Conservation (phyloP, 2,797 vertebrate genomes). For the Allobates femoralis region DNA sequence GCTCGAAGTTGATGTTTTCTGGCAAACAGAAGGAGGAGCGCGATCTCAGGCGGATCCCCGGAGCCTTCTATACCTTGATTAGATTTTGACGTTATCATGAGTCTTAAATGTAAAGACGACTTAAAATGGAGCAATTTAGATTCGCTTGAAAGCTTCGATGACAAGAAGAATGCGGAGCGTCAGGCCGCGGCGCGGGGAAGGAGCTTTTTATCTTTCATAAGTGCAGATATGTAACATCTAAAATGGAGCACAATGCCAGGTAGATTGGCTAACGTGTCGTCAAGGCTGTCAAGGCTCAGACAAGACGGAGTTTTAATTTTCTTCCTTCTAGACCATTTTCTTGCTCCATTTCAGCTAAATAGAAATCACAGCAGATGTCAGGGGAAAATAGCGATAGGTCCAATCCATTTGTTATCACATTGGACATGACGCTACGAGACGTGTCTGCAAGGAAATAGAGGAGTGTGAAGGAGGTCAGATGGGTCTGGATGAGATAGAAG, state of each 20-base stretch:
- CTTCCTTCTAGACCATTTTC: too few relatives aligned
- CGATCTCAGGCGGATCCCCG: not conserved
- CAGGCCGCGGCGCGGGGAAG: not conserved
- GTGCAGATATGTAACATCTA: not conserved
- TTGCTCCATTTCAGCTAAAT: too few relatives aligned
- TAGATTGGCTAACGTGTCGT: not conserved
- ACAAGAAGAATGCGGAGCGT: not conserved
- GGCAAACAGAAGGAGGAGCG: not conserved
- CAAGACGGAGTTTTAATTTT: too few relatives aligned
- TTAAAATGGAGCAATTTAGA: constrained; percentile 25
- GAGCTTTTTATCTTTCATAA: not conserved
- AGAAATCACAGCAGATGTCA: too few relatives aligned
- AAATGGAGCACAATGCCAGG: not conserved
- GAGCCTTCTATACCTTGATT: not conserved
- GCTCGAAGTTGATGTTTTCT: not conserved
- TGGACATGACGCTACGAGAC: too few relatives aligned
- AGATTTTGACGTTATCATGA: not conserved
- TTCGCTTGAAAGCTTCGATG: constrained; percentile 4
- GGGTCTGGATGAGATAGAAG: too few relatives aligned
- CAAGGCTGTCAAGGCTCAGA: not conserved
- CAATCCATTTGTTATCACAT: too few relatives aligned
- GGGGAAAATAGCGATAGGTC: too few relatives aligned
- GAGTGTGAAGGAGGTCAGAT: too few relatives aligned
- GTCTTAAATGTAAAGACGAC: not conserved
- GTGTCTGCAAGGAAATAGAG: too few relatives aligned